Evolutionary conservation across 2,888 invertebrate genomes (phyloP).

Genomic region (Malacosoma neustria): DNA sequence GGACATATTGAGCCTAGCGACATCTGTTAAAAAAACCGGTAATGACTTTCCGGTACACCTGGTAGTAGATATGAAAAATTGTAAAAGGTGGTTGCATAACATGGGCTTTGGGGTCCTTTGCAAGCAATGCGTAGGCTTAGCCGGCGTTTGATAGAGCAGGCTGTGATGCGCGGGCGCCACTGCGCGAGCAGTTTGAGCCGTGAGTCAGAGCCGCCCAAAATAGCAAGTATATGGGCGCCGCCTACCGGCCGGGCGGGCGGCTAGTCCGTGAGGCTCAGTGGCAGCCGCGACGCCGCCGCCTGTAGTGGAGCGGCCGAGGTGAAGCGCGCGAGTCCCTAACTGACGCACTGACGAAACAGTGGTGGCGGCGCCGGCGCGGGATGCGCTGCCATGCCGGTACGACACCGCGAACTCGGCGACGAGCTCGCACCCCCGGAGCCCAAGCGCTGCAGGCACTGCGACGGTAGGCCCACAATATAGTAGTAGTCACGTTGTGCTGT

Average conservation of each 20-base stretch:
- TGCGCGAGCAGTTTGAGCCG: constrained; percentile 48
- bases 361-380: constrained; percentile 69
- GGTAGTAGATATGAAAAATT: no score
- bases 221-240: constrained; percentile 67
- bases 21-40: no score
- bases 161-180: constrained; percentile 62
- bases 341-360: constrained; percentile 51
- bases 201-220: constrained; percentile 69
- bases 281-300: constrained; percentile 68
- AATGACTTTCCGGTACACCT: no score
- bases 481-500: background rate
- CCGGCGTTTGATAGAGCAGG: constrained; percentile 36
- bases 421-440: constrained; percentile 82
- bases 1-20: no score
- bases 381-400: constrained; percentile 76
- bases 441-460: constrained; percentile 94
- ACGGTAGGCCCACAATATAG: constrained; percentile 75
- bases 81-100: background rate
- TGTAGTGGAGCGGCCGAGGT: constrained; percentile 60
- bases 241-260: constrained; percentile 73
- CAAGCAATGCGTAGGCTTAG: constrained; percentile 26
- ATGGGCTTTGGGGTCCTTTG: constrained; percentile 1
- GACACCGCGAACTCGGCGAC: constrained; percentile 74
- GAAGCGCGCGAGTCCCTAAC: constrained; percentile 45
- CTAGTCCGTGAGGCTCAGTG: constrained; percentile 56